Base-by-base conservation (phyloP, 2,113 vertebrate species). In the Hirundichthys speculiger region DNA sequence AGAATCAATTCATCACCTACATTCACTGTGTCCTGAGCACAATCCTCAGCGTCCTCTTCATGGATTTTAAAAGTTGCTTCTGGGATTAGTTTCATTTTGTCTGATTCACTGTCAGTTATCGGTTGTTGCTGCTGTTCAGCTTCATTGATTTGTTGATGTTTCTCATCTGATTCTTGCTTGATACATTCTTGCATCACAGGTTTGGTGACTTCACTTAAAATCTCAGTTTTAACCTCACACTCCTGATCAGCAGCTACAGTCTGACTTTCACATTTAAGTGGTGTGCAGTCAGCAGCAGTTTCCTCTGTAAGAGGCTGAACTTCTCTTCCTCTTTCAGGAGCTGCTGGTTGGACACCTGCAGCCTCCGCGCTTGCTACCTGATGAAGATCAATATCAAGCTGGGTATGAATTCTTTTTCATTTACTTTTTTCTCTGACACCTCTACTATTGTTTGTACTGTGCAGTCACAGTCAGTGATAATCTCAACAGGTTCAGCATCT, bases 321-420 rank as follows among this genome's bases (percentile, higher is more conserved):
- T 15, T 21, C n/a, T 20, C 42, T n/a, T 40, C 45, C 58, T 53
- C 14, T 38, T 65, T 59, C 48, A 22, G 55, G 20, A 34, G 16
- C 19, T 20, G 41, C 40, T 21, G 46, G 16, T 52, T 55, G 14
- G 46, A 19, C 34, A 56, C 34, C 48, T 40, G 51, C 15, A 13
- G 13, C 45, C 15, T 64, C 50, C 12, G 4, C 19, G 30, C 45
- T 64, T n/a, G 19, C 43, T 18, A 49, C 66, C 12, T 88, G 83
- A 62, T 80, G 70, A 47, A 86, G 77, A 60, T 87, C 75, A 24
- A 83, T 78, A 27, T 67, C 67, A 52, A 86, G 57, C 45, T 83
- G 50, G 30, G 80, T 87, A 53, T 83, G 69, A 9, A 75, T 75
- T 82, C 62, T 47, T 48, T 59, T 68, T 88, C 64, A 58, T 64